Conservation (phyloP, 1,140 invertebrate species). For the Triops cancriformis region DNA sequence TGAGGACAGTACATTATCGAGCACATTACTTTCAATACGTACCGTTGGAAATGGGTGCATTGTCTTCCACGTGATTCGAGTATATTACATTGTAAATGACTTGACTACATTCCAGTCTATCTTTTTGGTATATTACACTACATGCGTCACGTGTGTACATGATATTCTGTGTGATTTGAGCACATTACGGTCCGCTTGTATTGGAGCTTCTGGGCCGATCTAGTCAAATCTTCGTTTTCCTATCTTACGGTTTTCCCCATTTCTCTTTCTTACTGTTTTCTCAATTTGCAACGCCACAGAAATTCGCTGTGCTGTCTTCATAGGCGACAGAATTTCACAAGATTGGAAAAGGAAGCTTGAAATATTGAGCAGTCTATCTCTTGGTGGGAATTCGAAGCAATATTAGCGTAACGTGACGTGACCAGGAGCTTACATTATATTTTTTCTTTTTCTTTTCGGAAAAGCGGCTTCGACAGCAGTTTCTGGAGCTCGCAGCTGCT, state of each 20-base stretch:
- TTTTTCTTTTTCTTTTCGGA: not conserved
- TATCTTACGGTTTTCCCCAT: not conserved
- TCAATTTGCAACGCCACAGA: not conserved
- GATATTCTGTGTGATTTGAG: too few species aligned
- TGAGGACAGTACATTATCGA: too few species aligned
- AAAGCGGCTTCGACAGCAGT: not conserved
- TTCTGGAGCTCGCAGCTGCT: conserved; percentile 1
- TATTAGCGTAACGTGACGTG: conserved; percentile 5
- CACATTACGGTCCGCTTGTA: too few species aligned
- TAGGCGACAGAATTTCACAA: not conserved
- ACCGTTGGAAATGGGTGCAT: too few species aligned
- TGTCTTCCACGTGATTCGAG: too few species aligned
- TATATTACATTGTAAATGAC: too few species aligned
- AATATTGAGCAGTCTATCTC: conserved; percentile 2
- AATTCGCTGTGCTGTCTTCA: not conserved
- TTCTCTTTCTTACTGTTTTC: not conserved
- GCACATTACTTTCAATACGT: too few species aligned
- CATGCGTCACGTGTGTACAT: too few species aligned
- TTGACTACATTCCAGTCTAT: too few species aligned
- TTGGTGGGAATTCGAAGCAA: not conserved
- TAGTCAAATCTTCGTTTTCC: not conserved
- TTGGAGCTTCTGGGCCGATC: too few species aligned
- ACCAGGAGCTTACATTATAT: not conserved
- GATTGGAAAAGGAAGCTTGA: not conserved
- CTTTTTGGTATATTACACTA: too few species aligned